These are phyloP conservation scores for Cygnus atratus DNA, from an alignment of 2,113 vertebrate genomes.

Conservation along the genomic window DNA sequence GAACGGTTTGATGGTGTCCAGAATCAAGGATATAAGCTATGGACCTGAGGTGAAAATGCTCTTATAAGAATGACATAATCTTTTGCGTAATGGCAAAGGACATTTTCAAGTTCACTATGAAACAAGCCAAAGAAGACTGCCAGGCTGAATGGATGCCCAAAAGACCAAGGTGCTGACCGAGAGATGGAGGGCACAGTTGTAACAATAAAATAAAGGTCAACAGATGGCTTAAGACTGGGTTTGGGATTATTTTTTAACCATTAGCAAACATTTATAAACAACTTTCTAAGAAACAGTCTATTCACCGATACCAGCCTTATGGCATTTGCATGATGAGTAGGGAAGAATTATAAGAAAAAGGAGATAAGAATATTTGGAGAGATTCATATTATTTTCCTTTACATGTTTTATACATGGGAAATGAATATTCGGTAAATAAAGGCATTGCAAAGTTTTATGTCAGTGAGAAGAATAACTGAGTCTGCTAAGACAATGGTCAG, in stretches of 20 bases:
- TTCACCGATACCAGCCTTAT: not conserved
- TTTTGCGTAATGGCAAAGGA: not conserved
- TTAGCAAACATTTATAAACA: not conserved
- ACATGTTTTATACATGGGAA: not conserved
- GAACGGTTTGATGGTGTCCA: not conserved
- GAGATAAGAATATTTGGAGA: not conserved
- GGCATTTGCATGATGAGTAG: not conserved
- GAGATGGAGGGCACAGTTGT: not conserved
- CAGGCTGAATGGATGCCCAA: not conserved
- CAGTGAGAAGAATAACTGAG: not conserved
- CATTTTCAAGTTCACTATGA: not conserved
- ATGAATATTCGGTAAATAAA: not conserved
- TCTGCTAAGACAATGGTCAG: not conserved
- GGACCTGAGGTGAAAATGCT: not conserved
- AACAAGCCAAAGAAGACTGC: not conserved
- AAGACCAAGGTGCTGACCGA: not conserved
- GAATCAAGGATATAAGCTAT: not conserved
- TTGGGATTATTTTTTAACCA: not conserved
- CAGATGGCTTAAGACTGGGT: too few relatives aligned
- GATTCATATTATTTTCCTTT: not conserved
- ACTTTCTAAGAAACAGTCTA: not conserved
- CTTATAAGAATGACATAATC: not conserved
- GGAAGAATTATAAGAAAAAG: not conserved
- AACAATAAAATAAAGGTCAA: not conserved
- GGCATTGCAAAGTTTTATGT: not conserved